Conservation (phyloP, 2,888 invertebrate genomes). For the Koerneria pararmatus region DNA sequence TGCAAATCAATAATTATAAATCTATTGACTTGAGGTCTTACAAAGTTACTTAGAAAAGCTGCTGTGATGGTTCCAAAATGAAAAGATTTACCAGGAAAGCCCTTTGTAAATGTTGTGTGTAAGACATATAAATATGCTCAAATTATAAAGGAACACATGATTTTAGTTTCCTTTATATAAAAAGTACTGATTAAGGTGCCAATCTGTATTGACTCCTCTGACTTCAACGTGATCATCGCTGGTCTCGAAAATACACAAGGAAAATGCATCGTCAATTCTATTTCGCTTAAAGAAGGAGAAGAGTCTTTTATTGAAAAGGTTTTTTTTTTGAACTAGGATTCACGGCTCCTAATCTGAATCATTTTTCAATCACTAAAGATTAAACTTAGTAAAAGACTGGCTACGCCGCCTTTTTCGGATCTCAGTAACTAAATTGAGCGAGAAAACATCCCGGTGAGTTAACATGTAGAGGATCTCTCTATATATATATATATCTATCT, state of each 20-base stretch:
- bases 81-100: too few species aligned
- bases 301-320: constrained; percentile 63
- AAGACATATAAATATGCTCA: too few species aligned
- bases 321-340: neutral
- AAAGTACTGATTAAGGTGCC: constrained; percentile 64
- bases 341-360: neutral
- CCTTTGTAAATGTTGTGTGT: too few species aligned
- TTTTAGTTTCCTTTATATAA: too few species aligned
- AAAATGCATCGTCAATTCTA: constrained; percentile 68
- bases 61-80: too few species aligned
- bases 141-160: too few species aligned
- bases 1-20: too few species aligned
- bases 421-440: neutral
- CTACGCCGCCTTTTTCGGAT: neutral
- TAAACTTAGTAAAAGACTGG: neutral
- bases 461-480: too few species aligned
- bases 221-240: constrained; percentile 66
- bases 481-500: too few species aligned
- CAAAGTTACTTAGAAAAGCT: too few species aligned
- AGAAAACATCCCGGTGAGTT: too few species aligned
- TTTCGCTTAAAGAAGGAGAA: constrained; percentile 67
- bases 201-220: constrained; percentile 67
- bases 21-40: too few species aligned
- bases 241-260: constrained; percentile 66
- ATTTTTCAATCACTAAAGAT: neutral